A percentile compares a stretch with the other conserved stretches of the same genome.
These are phyloP conservation scores for Ciconia stormi DNA, from an alignment of 2,113 vertebrate genomes.

Conservation along the genomic window DNA sequence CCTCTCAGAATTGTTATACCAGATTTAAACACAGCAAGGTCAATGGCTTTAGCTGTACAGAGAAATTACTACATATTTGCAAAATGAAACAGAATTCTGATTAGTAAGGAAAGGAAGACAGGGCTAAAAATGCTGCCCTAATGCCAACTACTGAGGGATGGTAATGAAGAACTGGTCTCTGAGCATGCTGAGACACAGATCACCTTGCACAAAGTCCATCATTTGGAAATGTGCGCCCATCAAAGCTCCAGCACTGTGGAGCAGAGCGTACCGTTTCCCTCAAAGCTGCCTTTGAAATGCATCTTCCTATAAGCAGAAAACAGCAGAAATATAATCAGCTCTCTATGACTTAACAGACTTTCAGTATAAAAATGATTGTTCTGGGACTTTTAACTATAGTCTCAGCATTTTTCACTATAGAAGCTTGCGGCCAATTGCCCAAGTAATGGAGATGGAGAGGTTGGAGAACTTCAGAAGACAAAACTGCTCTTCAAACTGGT, in stretches of 20 bases:
- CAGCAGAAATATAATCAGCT: background rate
- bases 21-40: background rate
- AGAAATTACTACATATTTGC: background rate
- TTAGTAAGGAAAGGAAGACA: background rate
- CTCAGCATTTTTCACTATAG: background rate
- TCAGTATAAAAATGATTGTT: background rate
- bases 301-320: background rate
- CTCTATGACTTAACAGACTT: background rate
- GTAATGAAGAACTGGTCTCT: background rate
- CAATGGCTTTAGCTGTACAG: background rate
- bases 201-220: background rate
- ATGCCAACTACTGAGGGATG: background rate
- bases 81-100: conserved; percentile 23
- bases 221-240: background rate
- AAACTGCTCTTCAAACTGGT: background rate
- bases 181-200: background rate
- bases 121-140: background rate
- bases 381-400: background rate
- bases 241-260: background rate
- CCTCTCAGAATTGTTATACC: background rate
- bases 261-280: background rate
- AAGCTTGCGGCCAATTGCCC: background rate
- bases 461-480: background rate
- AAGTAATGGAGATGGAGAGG: background rate
- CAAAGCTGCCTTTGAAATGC: background rate